Conservation (phyloP, 2,113 vertebrate species). For the Hypanus sabinus region DNA sequence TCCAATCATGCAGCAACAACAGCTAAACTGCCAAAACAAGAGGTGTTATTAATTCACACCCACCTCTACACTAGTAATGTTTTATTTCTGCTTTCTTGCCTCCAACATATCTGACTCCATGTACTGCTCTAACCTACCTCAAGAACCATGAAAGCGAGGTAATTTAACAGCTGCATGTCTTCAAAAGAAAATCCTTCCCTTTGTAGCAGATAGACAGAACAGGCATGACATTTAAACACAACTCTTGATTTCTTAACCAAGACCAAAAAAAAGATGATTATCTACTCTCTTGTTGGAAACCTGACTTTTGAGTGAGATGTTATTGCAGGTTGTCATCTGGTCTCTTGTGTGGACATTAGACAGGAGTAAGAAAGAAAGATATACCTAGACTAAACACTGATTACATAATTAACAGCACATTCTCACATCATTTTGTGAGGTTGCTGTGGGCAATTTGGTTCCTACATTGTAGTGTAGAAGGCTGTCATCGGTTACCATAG, state of each 20-base stretch:
- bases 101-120: not conserved
- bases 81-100: not conserved
- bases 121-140: not conserved
- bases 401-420: too few relatives aligned
- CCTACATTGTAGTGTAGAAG: not conserved
- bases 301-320: too few relatives aligned
- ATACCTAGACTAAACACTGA: too few relatives aligned
- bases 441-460: not conserved
- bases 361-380: too few relatives aligned
- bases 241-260: not conserved
- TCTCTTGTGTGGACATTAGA: too few relatives aligned
- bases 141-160: not conserved
- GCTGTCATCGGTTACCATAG: too few relatives aligned
- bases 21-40: not conserved
- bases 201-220: not conserved
- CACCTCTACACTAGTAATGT: not conserved
- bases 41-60: not conserved
- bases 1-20: not conserved
- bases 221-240: not conserved
- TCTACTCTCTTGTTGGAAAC: not conserved
- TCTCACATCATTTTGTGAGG: not conserved
- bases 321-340: too few relatives aligned
- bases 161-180: not conserved
- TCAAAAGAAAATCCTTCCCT: not conserved
- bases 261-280: not conserved